Conservation (phyloP, 2,888 invertebrate genomes). For the Pyrochroa serraticornis region DNA sequence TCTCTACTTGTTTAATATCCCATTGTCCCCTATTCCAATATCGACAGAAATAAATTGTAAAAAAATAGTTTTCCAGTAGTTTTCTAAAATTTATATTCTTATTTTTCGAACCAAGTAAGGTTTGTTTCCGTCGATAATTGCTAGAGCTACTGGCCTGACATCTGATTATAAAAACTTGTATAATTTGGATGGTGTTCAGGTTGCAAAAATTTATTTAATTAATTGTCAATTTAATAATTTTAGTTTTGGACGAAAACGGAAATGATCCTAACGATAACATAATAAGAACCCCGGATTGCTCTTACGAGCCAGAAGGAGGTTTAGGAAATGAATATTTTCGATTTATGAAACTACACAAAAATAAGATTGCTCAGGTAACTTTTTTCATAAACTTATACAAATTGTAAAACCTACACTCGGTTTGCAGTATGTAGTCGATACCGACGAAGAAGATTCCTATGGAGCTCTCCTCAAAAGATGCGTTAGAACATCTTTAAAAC, state of each 20-base stretch:
- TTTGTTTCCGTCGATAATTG: too few species aligned
- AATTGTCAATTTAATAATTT: not conserved
- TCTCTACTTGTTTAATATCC: too few species aligned
- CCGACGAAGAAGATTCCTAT: slow-evolving; percentile 57
- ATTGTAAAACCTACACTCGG: not conserved
- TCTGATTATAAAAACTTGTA: too few species aligned
- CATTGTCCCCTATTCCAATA: too few species aligned
- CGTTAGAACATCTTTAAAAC: slow-evolving; percentile 57
- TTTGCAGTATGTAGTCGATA: slow-evolving; percentile 45
- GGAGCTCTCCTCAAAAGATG: slow-evolving; percentile 54
- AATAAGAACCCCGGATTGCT: slow-evolving; percentile 8
- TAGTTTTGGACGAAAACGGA: not conserved
- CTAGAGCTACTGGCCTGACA: too few species aligned
- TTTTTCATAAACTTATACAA: too few species aligned
- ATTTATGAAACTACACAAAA: slow-evolving; percentile 41
- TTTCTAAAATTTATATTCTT: too few species aligned
- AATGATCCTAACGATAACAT: slow-evolving; percentile 21
- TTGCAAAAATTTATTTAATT: too few species aligned
- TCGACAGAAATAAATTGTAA: too few species aligned
- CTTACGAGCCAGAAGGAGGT: slow-evolving; percentile 42
- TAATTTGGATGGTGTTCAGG: too few species aligned
- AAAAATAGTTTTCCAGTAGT: too few species aligned
- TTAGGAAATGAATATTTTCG: slow-evolving; percentile 45
- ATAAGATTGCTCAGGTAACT: slow-evolving; percentile 48
- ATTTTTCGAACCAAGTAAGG: too few species aligned